Conservation (phyloP, 2,113 vertebrate species). For the Diphyllodes magnificus region DNA sequence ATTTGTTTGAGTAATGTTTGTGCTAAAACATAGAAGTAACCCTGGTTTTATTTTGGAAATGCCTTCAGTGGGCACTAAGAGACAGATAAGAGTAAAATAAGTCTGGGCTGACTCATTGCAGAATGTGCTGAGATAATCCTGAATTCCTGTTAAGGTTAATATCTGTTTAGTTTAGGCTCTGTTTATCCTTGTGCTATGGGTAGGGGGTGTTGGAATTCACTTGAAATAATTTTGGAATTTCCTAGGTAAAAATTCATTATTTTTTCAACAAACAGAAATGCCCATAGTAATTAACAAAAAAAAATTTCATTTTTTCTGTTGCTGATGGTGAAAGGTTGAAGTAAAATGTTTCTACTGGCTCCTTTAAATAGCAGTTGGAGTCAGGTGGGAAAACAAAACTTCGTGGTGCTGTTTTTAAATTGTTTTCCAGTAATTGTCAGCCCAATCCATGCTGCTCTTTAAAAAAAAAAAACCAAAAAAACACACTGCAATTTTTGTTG, state of each 20-base stretch:
- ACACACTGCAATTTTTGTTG: not conserved
- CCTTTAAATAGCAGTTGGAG: not conserved
- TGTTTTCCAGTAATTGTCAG: not conserved
- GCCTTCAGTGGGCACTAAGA: not conserved
- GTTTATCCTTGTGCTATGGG: not conserved
- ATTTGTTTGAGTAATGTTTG: not conserved
- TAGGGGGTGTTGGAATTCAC: not conserved
- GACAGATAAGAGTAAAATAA: not conserved
- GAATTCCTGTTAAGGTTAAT: not conserved
- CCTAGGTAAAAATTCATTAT: accelerated
- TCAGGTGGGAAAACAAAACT: not conserved
- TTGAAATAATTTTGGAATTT: not conserved
- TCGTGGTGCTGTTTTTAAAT: not conserved
- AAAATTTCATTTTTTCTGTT: not conserved
- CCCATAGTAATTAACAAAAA: not conserved
- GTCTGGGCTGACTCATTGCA: not conserved
- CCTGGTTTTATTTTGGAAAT: not conserved
- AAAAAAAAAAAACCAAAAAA: not conserved
- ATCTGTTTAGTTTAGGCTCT: not conserved
- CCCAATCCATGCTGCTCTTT: not conserved
- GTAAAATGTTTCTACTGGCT: not conserved
- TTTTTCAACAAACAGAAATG: not conserved
- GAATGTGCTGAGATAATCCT: not conserved
- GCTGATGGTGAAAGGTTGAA: not conserved
- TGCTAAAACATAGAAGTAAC: not conserved